Evolutionary conservation across 2,113 vertebrate species (phyloP).

Genomic region (Chunga burmeisteri): DNA sequence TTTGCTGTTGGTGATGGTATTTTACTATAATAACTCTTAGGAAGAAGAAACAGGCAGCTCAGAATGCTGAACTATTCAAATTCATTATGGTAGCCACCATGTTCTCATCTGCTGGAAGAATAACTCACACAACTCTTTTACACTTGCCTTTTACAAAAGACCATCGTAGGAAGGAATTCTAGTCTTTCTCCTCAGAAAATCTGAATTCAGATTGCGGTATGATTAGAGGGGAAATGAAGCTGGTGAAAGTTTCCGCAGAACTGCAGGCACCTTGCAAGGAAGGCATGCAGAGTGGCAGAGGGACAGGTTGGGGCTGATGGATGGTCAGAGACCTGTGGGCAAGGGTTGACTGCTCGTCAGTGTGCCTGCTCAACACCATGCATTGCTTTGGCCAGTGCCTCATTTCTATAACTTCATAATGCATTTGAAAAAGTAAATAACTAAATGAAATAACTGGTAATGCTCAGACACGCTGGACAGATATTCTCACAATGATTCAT

Average conservation of each 20-base stretch:
- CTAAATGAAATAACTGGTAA: background rate
- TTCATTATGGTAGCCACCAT: background rate
- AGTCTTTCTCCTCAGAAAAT: background rate
- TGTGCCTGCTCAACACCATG: rapidly evolving
- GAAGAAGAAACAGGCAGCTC: background rate
- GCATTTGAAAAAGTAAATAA: background rate
- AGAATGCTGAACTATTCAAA: background rate
- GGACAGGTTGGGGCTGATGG: background rate
- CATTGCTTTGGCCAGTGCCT: background rate
- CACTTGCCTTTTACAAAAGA: background rate
- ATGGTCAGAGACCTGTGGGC: background rate
- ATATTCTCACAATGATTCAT: background rate
- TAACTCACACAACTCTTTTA: background rate
- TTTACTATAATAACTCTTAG: slow-evolving; percentile 59
- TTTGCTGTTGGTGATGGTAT: slow-evolving; percentile 53
- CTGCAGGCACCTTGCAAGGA: background rate
- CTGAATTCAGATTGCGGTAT: background rate
- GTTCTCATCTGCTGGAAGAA: background rate
- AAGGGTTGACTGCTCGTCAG: too few relatives aligned
- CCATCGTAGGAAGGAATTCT: background rate
- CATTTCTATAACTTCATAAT: background rate
- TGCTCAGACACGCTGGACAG: background rate
- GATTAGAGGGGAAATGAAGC: background rate
- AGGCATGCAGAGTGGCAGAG: background rate
- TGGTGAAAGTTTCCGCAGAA: background rate